Evolutionary conservation across 2,113 vertebrate species (phyloP), one percentile per base, ranked within the genome.

Genomic region (Mesitornis unicolor): DNA sequence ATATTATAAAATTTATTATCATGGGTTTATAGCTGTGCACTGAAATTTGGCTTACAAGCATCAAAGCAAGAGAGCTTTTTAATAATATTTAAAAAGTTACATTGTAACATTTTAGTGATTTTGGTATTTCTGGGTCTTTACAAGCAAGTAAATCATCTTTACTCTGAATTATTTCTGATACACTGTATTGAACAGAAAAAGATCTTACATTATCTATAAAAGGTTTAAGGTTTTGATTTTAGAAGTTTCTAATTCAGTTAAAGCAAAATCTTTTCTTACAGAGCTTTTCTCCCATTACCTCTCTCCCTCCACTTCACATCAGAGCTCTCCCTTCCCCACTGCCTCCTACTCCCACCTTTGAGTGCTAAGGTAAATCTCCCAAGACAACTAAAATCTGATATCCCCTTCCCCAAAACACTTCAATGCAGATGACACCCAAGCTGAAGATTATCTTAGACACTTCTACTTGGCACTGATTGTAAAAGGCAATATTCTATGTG

Each of bases 1-100:
- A 68, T 93, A 79, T 38, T 54, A 70, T 35, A 54, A 94, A 93
- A 90, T 91, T 78, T 94, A 76, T 93, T 96, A 87, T 87, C 54
- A 57, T 56, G 24, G 25, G 7, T 88, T 96, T 93, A 81, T 45
- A 75, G 71, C 48, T 83, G 8, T 22, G 40, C 74, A 35, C 31
- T 81, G 75, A 84, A 76, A 63, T 78, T 78, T 84, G 51, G 76
- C 68, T 84, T 86, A 77, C 48, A 84, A 84, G 42, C 25, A 71
- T 64, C 24, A 87, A 73, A 75, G 33, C 28, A 10, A 53, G 17
- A 53, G 35, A 51, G 25, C 5, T 50, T 80, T 89, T 69, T 70
- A 35, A 45, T 69, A 75, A 50, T 59, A 75, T 78, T 81, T 88
- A 24, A 65, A 53, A 87, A 45, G 59, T 69, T 71, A 69, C 11